phyloP scores from a whole-genome alignment of 2,113 vertebrate genomes.

The Notarius lentiginosus region DNA sequence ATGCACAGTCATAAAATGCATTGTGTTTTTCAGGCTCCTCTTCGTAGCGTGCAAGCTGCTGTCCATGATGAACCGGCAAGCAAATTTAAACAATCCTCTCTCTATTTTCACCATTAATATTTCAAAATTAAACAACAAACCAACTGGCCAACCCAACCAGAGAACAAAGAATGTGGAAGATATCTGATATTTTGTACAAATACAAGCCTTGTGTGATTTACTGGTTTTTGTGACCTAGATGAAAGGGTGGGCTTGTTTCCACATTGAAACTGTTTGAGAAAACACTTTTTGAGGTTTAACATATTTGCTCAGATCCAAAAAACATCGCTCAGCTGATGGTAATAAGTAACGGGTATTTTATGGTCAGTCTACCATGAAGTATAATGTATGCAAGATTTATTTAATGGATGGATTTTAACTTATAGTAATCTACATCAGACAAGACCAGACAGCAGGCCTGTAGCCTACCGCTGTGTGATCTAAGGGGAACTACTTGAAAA shows the following conservation, averaged over 20 bases:
- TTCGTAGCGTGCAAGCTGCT: constrained; percentile 41
- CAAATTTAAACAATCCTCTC: neutral
- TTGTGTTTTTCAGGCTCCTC: constrained; percentile 50
- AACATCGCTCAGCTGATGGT: neutral
- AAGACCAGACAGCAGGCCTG: neutral
- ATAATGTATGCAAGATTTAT: neutral
- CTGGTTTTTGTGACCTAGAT: neutral
- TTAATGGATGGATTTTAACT: neutral
- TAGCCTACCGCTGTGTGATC: neutral
- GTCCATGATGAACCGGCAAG: neutral
- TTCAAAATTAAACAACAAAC: constrained; percentile 21
- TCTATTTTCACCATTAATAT: neutral
- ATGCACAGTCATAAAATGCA: constrained; percentile 53
- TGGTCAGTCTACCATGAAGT: neutral
- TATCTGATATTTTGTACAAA: constrained; percentile 28
- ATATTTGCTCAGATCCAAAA: neutral
- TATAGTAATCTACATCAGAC: neutral
- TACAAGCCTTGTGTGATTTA: constrained; percentile 6
- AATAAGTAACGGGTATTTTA: neutral
- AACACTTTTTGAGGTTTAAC: constrained; percentile 5
- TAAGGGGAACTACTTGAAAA: neutral
- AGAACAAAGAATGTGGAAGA: constrained; percentile 29
- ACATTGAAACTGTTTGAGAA: neutral
- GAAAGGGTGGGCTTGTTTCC: constrained; percentile 1
- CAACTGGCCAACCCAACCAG: neutral